phyloP scores from a whole-genome alignment of 1,140 invertebrate species.

The Drosophila erecta region DNA sequence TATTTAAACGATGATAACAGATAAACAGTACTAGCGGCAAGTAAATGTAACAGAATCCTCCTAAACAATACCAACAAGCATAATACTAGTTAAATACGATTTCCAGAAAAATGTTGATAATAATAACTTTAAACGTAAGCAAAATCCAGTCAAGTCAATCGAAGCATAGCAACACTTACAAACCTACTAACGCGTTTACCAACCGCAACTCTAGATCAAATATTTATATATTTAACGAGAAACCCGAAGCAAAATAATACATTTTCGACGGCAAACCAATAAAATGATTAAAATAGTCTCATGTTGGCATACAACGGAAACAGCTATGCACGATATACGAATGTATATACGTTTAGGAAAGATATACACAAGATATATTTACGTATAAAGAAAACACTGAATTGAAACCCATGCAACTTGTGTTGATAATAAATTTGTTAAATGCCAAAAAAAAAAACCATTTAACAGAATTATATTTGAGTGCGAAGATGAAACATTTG shows the following conservation, averaged over 20 bases:
- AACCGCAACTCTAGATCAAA: slow-evolving; percentile 67
- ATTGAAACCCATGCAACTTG: slow-evolving; percentile 54
- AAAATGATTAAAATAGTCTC: slow-evolving; percentile 59
- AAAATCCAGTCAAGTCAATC: slow-evolving; percentile 77
- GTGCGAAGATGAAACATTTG: slow-evolving; percentile 44
- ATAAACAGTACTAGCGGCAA: slow-evolving; percentile 49
- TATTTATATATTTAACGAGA: slow-evolving; percentile 49
- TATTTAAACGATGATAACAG: slow-evolving; percentile 40
- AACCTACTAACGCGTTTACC: slow-evolving; percentile 71
- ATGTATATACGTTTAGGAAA: slow-evolving; percentile 35
- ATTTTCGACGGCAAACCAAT: slow-evolving; percentile 22
- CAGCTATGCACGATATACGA: slow-evolving; percentile 45
- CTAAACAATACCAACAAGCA: slow-evolving; percentile 69
- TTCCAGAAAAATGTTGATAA: slow-evolving; percentile 73
- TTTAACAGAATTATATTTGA: slow-evolving; percentile 50
- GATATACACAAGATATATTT: slow-evolving; percentile 64
- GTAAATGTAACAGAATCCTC: slow-evolving; percentile 76
- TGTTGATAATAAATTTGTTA: slow-evolving; percentile 79
- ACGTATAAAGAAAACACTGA: slow-evolving; percentile 40
- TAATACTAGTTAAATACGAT: slow-evolving; percentile 67
- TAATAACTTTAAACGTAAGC: slow-evolving; percentile 70
- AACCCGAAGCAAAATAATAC: slow-evolving; percentile 30
- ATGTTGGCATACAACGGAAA: slow-evolving; percentile 57
- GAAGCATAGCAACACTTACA: slow-evolving; percentile 69
- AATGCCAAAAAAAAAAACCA: slow-evolving; percentile 36